Percentiles rank a stretch among this genome's conserved stretches.
These are phyloP conservation scores for Hucho hucho DNA, from an alignment of 2,113 vertebrate genomes.

Conservation along the genomic window DNA sequence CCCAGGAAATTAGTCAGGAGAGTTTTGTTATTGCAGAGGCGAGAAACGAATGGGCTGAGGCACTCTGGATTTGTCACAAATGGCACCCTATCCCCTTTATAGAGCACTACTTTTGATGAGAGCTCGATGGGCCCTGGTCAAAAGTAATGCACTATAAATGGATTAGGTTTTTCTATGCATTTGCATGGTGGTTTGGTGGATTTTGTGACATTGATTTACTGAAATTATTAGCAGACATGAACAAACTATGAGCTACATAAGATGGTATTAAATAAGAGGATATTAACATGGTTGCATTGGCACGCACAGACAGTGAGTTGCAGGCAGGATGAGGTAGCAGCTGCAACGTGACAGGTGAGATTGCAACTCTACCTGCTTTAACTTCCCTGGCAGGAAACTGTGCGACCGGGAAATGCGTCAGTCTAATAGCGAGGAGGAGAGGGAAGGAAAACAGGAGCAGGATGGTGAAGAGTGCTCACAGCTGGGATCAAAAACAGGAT, in stretches of 20 bases:
- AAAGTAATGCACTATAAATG: too few species aligned
- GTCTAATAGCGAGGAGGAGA: not conserved
- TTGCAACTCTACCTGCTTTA: not conserved
- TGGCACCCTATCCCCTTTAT: too few species aligned
- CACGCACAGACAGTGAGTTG: not conserved
- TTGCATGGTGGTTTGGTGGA: too few species aligned
- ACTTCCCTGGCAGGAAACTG: slow-evolving; percentile 9
- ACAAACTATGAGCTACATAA: too few species aligned
- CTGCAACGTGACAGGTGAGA: not conserved
- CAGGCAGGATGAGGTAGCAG: slow-evolving; percentile 14
- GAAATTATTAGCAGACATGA: too few species aligned
- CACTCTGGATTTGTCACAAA: not conserved
- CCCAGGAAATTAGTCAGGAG: not conserved
- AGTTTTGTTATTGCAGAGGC: not conserved
- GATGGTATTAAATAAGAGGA: not conserved
- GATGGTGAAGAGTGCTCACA: not conserved
- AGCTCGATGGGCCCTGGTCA: too few species aligned
- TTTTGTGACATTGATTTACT: too few species aligned
- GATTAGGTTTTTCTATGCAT: too few species aligned
- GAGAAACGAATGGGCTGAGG: not conserved
- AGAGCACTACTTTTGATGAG: too few species aligned
- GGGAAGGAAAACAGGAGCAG: slow-evolving; percentile 4
- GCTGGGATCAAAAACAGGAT: not conserved
- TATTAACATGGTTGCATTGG: not conserved
- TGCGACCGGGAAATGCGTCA: slow-evolving; percentile 6